These are phyloP conservation scores for Lampris incognitus DNA, from an alignment of 2,113 vertebrate genomes.

Conservation along the genomic window DNA sequence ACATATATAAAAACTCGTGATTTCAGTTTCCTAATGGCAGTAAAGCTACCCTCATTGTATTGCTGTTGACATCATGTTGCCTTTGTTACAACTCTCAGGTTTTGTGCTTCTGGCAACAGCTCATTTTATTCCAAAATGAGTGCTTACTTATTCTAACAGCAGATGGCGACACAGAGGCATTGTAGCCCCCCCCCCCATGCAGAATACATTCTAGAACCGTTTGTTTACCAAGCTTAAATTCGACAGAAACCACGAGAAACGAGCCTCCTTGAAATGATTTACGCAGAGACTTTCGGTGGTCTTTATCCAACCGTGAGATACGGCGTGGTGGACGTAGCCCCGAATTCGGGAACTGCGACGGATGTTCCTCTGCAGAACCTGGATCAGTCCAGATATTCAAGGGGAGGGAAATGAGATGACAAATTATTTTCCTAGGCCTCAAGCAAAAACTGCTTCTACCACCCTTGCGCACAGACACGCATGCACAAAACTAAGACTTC, in stretches of 20 bases:
- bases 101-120: too few relatives aligned
- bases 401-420: too few relatives aligned
- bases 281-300: neutral
- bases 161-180: slow-evolving; percentile 61
- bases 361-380: neutral
- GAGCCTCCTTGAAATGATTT: neutral
- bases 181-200: neutral
- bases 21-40: too few relatives aligned
- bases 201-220: slow-evolving; percentile 64
- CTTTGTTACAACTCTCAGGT: neutral
- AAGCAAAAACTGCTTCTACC: too few relatives aligned
- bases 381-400: too few relatives aligned
- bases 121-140: too few relatives aligned
- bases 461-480: too few relatives aligned
- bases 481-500: too few relatives aligned
- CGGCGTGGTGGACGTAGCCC: too few relatives aligned
- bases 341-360: neutral
- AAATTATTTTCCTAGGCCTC: too few relatives aligned
- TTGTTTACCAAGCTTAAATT: slow-evolving; percentile 17
- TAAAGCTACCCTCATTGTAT: neutral
- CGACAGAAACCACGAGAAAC: neutral
- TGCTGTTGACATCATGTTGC: neutral
- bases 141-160: slow-evolving; percentile 38
- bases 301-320: neutral
- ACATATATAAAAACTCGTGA: too few relatives aligned